A percentile compares a stretch with the other conserved stretches of the same genome.
phyloP scores from a whole-genome alignment of 2,797 vertebrate genomes.

The Ambastaia sidthimunki region DNA sequence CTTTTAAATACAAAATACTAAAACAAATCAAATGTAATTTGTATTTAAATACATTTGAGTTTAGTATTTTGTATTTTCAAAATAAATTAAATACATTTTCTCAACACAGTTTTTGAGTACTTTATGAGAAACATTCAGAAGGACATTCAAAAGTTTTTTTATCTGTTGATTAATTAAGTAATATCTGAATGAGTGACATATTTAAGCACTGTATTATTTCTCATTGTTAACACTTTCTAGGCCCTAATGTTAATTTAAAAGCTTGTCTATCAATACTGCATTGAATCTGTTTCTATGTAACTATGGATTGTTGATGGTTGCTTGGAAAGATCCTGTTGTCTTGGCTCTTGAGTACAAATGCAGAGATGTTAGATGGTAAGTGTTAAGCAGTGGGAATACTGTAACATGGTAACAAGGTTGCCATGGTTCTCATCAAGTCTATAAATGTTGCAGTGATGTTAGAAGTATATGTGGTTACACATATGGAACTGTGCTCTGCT shows the following conservation, averaged over 20 bases:
- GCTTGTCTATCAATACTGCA: slow-evolving; percentile 11
- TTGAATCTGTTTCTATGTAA: slow-evolving; percentile 44
- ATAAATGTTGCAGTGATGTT: slow-evolving; percentile 29
- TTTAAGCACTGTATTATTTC: background rate
- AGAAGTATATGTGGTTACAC: background rate
- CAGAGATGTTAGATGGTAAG: background rate
- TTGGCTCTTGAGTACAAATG: slow-evolving; percentile 8
- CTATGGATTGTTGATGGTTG: background rate
- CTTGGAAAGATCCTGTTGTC: slow-evolving; percentile 1
- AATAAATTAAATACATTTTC: no score
- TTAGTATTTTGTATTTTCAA: no score
- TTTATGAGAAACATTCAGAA: no score
- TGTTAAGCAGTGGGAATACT: slow-evolving; percentile 13
- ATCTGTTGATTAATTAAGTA: background rate
- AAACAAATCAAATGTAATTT: no score
- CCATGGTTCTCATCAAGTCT: slow-evolving; percentile 35
- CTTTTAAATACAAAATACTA: no score
- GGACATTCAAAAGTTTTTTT: background rate
- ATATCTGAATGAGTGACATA: background rate
- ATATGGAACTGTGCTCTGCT: slow-evolving; percentile 7
- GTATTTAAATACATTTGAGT: no score
- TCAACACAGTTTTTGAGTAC: no score
- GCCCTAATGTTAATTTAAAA: background rate
- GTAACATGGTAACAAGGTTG: slow-evolving; percentile 30
- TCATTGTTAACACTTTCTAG: background rate